Conservation (phyloP, 1,140 invertebrate species). For the Callitettix versicolor region DNA sequence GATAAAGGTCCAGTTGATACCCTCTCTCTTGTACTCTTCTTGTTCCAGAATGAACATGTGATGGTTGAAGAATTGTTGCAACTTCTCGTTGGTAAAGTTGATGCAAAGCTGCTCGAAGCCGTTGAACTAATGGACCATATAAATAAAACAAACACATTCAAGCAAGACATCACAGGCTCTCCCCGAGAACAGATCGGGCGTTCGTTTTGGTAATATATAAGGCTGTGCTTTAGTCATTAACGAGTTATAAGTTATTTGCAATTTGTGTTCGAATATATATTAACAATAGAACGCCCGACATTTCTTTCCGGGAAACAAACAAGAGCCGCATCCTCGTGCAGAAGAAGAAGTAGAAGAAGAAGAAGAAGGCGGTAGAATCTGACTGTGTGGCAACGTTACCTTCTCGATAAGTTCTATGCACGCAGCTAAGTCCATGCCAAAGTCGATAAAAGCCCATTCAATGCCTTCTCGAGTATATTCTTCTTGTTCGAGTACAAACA, state of each 20-base stretch:
- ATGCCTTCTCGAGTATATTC: constrained; percentile 97
- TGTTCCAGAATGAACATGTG: constrained; percentile 95
- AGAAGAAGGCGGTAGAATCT: too few relatives aligned
- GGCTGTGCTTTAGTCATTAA: too few relatives aligned
- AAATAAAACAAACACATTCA: constrained; percentile 31
- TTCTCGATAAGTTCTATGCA: constrained; percentile 99
- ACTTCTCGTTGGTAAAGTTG: constrained; percentile 94
- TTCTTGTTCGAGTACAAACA: constrained; percentile 99
- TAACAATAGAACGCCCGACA: too few relatives aligned
- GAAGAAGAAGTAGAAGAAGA: too few relatives aligned
- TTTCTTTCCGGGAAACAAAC: too few relatives aligned
- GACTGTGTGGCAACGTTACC: constrained; percentile 46
- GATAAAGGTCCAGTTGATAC: constrained; percentile 84
- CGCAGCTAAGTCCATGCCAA: constrained; percentile 95
- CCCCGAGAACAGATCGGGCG: not conserved
- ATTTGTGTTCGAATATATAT: too few relatives aligned
- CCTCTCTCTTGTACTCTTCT: constrained; percentile 88
- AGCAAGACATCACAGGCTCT: too few relatives aligned
- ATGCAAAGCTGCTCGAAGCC: constrained; percentile 94
- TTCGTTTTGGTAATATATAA: not conserved
- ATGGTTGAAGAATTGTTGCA: constrained; percentile 95
- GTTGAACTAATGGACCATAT: constrained; percentile 56
- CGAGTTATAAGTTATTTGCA: too few relatives aligned
- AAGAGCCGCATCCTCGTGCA: too few relatives aligned
- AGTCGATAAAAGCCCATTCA: constrained; percentile 98